A percentile compares a stretch with the other conserved stretches of the same genome.
Conservation (phyloP, 1,140 invertebrate genomes). For the Calliphora vicina region DNA sequence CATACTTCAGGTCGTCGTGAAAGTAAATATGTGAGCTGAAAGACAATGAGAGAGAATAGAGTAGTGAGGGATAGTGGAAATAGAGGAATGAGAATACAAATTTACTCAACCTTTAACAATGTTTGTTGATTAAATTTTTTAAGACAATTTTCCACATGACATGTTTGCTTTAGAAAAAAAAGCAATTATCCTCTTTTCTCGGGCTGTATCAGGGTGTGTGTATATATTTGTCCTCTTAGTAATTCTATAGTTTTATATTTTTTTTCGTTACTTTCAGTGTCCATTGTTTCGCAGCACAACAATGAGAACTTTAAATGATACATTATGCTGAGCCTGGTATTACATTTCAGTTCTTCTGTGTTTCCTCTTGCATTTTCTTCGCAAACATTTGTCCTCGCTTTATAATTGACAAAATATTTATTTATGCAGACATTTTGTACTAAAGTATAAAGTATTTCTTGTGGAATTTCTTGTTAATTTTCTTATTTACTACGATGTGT, state of each 20-base stretch:
- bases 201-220: not conserved
- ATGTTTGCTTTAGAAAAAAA: conserved; percentile 16
- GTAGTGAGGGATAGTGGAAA: not conserved
- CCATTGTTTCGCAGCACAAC: not conserved
- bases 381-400: no score
- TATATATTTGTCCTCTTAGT: not conserved
- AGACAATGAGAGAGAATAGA: no score
- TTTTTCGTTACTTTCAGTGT: not conserved
- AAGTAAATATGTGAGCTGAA: not conserved
- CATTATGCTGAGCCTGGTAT: not conserved
- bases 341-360: not conserved
- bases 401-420: no score
- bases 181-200: conserved; percentile 7
- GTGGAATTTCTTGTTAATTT: no score
- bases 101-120: conserved; percentile 24
- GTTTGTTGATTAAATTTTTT: conserved; percentile 22
- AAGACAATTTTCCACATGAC: conserved; percentile 31
- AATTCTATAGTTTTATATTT: not conserved
- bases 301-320: not conserved
- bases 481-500: no score
- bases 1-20: not conserved
- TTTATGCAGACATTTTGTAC: no score
- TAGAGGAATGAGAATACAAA: not conserved
- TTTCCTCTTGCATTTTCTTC: no score
- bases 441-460: no score